Evolutionary conservation across 2,888 invertebrate species (phyloP).

Genomic region (Abrostola triplasia): DNA sequence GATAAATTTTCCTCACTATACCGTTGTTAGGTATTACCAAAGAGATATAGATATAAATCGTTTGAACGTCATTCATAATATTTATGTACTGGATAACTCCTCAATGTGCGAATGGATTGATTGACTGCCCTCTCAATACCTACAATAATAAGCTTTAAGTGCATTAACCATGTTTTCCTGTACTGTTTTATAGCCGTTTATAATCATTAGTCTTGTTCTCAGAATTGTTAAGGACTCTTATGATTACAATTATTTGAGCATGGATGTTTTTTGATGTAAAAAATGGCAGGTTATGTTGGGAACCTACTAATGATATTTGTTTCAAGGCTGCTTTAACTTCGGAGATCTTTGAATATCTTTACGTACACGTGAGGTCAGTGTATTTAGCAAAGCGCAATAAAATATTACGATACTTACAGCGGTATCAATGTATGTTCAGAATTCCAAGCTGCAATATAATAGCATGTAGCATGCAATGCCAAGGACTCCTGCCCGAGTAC

Average conservation of each 20-base stretch:
- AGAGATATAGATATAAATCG: background rate
- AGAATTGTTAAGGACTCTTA: conserved; percentile 28
- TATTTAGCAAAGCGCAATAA: conserved; percentile 3
- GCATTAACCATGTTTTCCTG: conserved; percentile 17
- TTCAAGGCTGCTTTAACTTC: background rate
- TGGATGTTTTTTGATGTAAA: conserved; percentile 9
- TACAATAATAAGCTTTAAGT: conserved; percentile 8
- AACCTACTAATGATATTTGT: background rate
- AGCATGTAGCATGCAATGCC: conserved; percentile 51
- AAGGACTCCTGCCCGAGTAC: conserved; percentile 40
- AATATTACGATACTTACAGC: background rate
- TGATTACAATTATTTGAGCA: conserved; percentile 9
- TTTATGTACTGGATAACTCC: conserved; percentile 4
- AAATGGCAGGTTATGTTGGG: conserved; percentile 3
- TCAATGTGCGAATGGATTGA: conserved; percentile 7
- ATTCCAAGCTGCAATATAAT: conserved; percentile 32
- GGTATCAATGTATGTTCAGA: conserved; percentile 3
- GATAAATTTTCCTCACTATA: conserved; percentile 20
- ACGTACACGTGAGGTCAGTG: conserved; percentile 11
- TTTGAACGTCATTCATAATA: background rate
- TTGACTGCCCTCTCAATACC: conserved; percentile 16
- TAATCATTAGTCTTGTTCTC: conserved; percentile 24
- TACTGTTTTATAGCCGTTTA: conserved; percentile 6
- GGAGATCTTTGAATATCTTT: background rate
- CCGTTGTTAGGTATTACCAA: conserved; percentile 7